Base-by-base conservation (phyloP, 2,797 vertebrate species). In the Pteronotus mesoamericanus region DNA sequence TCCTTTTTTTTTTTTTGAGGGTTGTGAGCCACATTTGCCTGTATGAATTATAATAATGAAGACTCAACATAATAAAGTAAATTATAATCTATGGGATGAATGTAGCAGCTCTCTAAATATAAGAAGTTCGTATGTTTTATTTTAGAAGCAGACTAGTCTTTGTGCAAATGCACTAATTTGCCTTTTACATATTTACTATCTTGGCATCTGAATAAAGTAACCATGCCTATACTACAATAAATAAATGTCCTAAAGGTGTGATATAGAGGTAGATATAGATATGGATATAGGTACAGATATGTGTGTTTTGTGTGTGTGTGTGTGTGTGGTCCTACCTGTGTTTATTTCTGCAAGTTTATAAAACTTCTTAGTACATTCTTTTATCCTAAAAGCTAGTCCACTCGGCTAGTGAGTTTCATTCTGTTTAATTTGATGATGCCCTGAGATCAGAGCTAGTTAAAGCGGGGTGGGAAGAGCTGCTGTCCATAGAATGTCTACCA, bases 261-360 rank as follows among this genome's bases (percentile, higher is more conserved):
- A 48, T 2, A 68, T 68, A 78, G n/a, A 66, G 14, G 32, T 44
- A 74, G 22, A 69, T 14, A 71, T 24, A 42, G 11, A 55, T 32
- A 22, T 32, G 44, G 10, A 61, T 44, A 9, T 32, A 55, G 34
- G 79, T 29, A 18, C 48, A 18, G 29, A 2, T 32, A 18, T 86
- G 14, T n/a, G 7, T 77, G 1, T 19, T 74, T 46, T 46, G n/a
- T n/a, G n/a, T 69, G 15, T 53, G n/a, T n/a, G n/a, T 79, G n/a
- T 51, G 7, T 74, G 22, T 82, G 2, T 77, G 42, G 48, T 18
- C 9, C 32, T 91, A 86, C 4, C 92, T 88, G 55, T 5, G 32
- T 96, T 78, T 87, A 32, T 97, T 74, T 94, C 9, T 71, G 12
- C 26, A 78, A 86, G 7, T 83, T 78, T 83, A 72, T 83, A 51